These are phyloP conservation scores for Salpingus planirostris DNA, from an alignment of 2,888 invertebrate species.

Conservation along the genomic window DNA sequence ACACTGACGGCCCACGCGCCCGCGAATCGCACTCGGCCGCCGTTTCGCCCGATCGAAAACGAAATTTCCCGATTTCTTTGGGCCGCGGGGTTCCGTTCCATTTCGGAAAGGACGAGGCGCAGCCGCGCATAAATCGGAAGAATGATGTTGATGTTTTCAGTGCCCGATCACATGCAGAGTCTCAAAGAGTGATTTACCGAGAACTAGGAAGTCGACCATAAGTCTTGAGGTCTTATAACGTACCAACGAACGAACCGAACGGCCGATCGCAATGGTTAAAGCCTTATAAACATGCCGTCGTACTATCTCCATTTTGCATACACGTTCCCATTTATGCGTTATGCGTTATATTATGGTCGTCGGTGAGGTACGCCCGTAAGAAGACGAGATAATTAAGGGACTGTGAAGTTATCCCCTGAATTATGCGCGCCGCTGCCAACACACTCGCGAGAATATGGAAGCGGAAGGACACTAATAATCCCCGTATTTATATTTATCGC, in stretches of 20 bases:
- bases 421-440: too few species aligned
- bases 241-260: conserved; percentile 2
- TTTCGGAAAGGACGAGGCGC: conserved; percentile 13
- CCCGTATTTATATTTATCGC: too few species aligned
- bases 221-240: conserved; percentile 12
- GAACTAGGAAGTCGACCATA: conserved; percentile 25
- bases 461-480: too few species aligned
- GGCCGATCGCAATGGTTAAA: conserved; percentile 1
- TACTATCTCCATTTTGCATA: conserved; percentile 12
- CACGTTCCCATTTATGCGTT: conserved; percentile 8
- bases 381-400: conserved; percentile 14
- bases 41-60: too few species aligned
- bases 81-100: too few species aligned
- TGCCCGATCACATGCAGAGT: conserved; percentile 27
- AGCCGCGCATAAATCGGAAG: conserved; percentile 20
- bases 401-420: conserved; percentile 8
- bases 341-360: too few species aligned
- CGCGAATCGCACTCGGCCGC: too few species aligned
- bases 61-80: too few species aligned
- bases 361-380: too few species aligned
- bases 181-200: conserved; percentile 27
- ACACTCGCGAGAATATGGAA: too few species aligned
- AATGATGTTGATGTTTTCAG: conserved; percentile 27
- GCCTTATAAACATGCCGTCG: conserved; percentile 13
- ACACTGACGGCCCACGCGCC: conserved; percentile 19